These are phyloP conservation scores for Capricornis sumatraensis DNA, from an alignment of 2,113 vertebrate genomes.

Conservation along the genomic window DNA sequence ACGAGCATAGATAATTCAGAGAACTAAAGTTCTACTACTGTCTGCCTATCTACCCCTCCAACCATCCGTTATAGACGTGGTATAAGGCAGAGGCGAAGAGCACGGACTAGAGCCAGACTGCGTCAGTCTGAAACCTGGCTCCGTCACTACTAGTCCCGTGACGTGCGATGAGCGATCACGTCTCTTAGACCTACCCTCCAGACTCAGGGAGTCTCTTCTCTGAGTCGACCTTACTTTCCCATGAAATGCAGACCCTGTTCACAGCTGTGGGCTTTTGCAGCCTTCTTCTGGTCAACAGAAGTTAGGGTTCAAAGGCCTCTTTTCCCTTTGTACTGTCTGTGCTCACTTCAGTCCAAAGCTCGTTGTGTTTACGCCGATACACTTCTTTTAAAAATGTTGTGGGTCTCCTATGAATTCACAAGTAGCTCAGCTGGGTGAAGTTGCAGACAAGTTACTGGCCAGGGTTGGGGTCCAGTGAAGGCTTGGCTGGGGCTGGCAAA, in stretches of 20 bases:
- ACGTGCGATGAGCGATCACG: background rate
- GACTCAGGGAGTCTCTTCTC: background rate
- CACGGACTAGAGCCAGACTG: background rate
- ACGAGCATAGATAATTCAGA: background rate
- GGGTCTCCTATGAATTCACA: background rate
- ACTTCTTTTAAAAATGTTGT: background rate
- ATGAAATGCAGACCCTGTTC: background rate
- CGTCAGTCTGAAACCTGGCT: background rate
- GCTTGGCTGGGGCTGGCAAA: background rate
- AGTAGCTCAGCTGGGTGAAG: background rate
- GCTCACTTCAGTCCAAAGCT: background rate
- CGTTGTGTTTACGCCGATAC: background rate
- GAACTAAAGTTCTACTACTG: background rate
- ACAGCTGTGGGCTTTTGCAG: background rate
- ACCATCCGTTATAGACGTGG: background rate
- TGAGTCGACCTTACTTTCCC: background rate
- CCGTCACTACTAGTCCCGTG: background rate
- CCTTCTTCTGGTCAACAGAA: background rate
- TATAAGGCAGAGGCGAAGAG: background rate
- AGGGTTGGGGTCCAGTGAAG: background rate
- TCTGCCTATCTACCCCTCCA: background rate
- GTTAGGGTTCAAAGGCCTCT: background rate
- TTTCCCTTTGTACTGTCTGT: background rate
- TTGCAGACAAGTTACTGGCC: background rate
- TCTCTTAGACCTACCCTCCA: background rate